phyloP scores from a whole-genome alignment of 2,797 vertebrate species.

The Centroberyx gerrardi region DNA sequence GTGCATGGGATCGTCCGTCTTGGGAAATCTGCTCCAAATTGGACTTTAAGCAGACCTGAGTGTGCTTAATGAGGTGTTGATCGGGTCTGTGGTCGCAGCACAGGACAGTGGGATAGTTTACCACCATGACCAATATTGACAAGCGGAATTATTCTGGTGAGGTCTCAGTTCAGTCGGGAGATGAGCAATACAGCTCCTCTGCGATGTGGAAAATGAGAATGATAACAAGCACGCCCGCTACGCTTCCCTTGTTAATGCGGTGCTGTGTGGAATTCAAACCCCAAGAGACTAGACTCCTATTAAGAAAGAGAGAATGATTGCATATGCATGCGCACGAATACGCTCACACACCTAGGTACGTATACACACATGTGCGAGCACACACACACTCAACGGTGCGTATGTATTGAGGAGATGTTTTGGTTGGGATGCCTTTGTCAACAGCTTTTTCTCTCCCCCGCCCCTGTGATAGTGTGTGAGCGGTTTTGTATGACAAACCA shows the following conservation, averaged over 20 bases:
- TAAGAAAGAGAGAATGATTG: neutral
- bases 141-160: constrained; percentile 45
- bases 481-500: neutral
- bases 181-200: constrained; percentile 56
- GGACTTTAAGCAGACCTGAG: constrained; percentile 76
- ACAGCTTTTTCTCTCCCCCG: neutral
- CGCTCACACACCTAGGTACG: neutral
- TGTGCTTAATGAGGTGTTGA: constrained; percentile 75
- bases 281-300: constrained; percentile 21
- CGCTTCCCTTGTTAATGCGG: constrained; percentile 51
- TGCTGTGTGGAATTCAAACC: constrained; percentile 42
- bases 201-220: constrained; percentile 51
- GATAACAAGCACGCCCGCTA: constrained; percentile 34
- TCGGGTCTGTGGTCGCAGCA: constrained; percentile 45
- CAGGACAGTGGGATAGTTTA: constrained; percentile 32
- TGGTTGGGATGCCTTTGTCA: neutral
- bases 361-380: neutral
- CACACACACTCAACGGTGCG: neutral
- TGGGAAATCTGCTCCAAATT: constrained; percentile 81
- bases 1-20: constrained; percentile 48
- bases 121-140: constrained; percentile 56
- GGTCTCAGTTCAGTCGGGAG: constrained; percentile 34
- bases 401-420: neutral
- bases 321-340: neutral
- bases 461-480: neutral